These are phyloP conservation scores for Cochlearius cochlearius DNA, from an alignment of 2,113 vertebrate species.

Conservation along the genomic window DNA sequence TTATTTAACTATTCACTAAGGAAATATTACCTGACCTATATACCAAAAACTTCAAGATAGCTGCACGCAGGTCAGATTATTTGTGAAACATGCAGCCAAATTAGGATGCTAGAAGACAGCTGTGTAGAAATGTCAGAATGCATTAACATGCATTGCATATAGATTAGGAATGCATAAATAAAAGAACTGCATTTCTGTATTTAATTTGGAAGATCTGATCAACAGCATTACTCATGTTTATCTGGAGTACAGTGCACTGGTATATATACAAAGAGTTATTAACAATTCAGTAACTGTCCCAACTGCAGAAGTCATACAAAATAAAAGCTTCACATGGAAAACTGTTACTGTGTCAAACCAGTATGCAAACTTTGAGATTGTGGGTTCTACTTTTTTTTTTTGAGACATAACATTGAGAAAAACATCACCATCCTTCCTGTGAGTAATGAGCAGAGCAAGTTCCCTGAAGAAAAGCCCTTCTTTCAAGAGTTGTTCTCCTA, in stretches of 20 bases:
- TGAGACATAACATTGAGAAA: background rate
- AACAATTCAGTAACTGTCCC: background rate
- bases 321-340: background rate
- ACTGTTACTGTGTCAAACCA: background rate
- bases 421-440: background rate
- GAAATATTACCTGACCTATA: background rate
- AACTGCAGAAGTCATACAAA: background rate
- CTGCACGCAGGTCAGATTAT: background rate
- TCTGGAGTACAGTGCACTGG: background rate
- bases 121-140: background rate
- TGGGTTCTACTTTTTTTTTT: background rate
- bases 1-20: background rate
- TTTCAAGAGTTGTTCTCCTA: slow-evolving; percentile 13
- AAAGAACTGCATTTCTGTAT: background rate
- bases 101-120: background rate
- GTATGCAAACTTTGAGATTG: background rate
- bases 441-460: background rate
- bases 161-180: background rate
- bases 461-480: background rate
- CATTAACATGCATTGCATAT: background rate
- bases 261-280: background rate
- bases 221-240: background rate
- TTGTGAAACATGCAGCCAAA: background rate
- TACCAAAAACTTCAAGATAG: background rate
- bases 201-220: background rate